Base-by-base conservation (phyloP, 1,140 invertebrate genomes). In the Caenorhabditis tropicalis region DNA sequence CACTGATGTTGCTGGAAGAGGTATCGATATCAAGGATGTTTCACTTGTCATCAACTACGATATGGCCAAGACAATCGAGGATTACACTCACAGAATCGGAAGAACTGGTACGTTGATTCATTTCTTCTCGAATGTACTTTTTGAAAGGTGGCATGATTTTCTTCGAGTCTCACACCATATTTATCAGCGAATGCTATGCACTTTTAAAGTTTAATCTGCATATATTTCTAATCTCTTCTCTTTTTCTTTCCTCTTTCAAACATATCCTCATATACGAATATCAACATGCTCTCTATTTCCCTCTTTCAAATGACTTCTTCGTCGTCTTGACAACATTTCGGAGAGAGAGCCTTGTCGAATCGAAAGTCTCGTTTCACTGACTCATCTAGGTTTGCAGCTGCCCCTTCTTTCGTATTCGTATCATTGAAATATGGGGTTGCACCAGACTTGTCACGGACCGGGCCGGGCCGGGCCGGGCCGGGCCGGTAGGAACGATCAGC, bases 51-150 rank as follows among this genome's bases (percentile, higher is more conserved):
- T 93, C 81, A 99, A 99, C 92, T 99, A 99, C 88, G 98, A 99
- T 92, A 99, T 99, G 98, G 96, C 97, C 0, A 99, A 99, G 92
- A 94, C 94, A 79, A 99, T 99, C 91, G 58, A 91, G 95, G 97
- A 98, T 93, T 99, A 99, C 89, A 98, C 97, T 0, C 98, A 99
- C 95, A 95, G 98, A 94, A 99, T 99, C 91, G 98, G 98, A 91
- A 94, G 98, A 93, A 99, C 98, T 0, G 89, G 88, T 89, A 46
- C 15, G 74, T 80, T 33, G 65, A 80, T 1, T 6, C 43, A 12
- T 46, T 46, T 4, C 10, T 46, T 46, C 4, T 16, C 1, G 43
- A 46, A 46, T 46, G 43, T 10, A 4, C 43, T 46, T 46, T 46
- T 46, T 16, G 43, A 16, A 46, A n/a, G n/a, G n/a, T n/a, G n/a